Conservation (phyloP, 2,888 invertebrate genomes). For the Dioctria linearis region DNA sequence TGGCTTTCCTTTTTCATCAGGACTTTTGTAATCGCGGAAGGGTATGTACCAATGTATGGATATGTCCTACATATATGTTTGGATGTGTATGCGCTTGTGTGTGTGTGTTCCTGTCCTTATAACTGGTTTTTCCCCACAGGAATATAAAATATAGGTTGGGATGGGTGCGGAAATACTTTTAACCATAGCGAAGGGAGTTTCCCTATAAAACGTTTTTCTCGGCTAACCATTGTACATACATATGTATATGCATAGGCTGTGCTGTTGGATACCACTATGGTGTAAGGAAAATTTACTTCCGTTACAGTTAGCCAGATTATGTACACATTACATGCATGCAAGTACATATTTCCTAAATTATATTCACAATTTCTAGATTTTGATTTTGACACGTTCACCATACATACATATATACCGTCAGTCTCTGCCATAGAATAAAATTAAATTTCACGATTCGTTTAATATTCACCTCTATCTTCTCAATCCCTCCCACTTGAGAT, state of each 20-base stretch:
- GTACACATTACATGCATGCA: background rate
- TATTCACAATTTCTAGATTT: background rate
- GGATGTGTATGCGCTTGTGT: background rate
- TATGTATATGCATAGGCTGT: background rate
- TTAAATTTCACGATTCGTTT: background rate
- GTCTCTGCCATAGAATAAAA: background rate
- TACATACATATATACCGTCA: background rate
- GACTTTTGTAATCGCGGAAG: conserved; percentile 27
- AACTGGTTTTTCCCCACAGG: conserved; percentile 12
- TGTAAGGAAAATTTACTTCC: background rate
- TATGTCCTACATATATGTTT: too few relatives aligned
- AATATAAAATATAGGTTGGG: background rate
- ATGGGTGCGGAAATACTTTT: conserved; percentile 29
- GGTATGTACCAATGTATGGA: too few relatives aligned
- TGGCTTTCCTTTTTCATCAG: conserved; percentile 46
- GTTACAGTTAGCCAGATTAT: background rate
- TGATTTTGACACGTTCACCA: background rate
- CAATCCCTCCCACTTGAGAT: too few relatives aligned
- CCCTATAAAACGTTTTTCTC: background rate
- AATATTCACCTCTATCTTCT: background rate
- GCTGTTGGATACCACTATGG: background rate
- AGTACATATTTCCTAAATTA: background rate
- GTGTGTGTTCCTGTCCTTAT: background rate
- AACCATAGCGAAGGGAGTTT: conserved; percentile 16
- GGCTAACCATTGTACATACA: background rate